These are phyloP conservation scores for Argynnis bischoffii DNA, from an alignment of 2,888 invertebrate genomes.

Conservation along the genomic window DNA sequence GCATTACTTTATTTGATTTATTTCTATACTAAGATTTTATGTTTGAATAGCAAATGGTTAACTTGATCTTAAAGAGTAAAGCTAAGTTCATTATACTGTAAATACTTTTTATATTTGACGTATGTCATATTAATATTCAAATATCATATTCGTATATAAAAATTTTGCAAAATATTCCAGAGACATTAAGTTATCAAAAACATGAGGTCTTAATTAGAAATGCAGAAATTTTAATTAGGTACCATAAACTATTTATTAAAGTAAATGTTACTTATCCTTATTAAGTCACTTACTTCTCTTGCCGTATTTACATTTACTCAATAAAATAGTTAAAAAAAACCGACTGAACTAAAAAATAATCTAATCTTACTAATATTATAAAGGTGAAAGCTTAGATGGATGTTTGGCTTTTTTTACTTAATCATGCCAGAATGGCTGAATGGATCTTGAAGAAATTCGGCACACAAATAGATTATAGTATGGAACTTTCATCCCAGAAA, in stretches of 20 bases:
- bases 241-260: not conserved
- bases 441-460: too few relatives aligned
- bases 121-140: not conserved
- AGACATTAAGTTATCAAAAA: too few relatives aligned
- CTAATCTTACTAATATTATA: too few relatives aligned
- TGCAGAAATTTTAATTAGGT: too few relatives aligned
- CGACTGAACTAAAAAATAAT: too few relatives aligned
- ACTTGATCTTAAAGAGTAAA: not conserved
- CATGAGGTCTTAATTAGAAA: too few relatives aligned
- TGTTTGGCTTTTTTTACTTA: too few relatives aligned
- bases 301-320: not conserved
- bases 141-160: not conserved
- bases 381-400: too few relatives aligned
- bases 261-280: not conserved
- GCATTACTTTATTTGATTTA: conserved; percentile 33
- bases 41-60: conserved; percentile 19
- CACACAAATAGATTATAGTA: too few relatives aligned
- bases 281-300: not conserved
- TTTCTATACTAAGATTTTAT: conserved; percentile 24
- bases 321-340: too few relatives aligned
- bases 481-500: too few relatives aligned
- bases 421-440: too few relatives aligned
- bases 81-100: conserved; percentile 1
- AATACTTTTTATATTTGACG: not conserved
- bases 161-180: not conserved